Percentiles rank a stretch among this genome's conserved stretches.
Evolutionary conservation across 1,140 invertebrate species (phyloP).

Genomic region (Drosophila parvula): DNA sequence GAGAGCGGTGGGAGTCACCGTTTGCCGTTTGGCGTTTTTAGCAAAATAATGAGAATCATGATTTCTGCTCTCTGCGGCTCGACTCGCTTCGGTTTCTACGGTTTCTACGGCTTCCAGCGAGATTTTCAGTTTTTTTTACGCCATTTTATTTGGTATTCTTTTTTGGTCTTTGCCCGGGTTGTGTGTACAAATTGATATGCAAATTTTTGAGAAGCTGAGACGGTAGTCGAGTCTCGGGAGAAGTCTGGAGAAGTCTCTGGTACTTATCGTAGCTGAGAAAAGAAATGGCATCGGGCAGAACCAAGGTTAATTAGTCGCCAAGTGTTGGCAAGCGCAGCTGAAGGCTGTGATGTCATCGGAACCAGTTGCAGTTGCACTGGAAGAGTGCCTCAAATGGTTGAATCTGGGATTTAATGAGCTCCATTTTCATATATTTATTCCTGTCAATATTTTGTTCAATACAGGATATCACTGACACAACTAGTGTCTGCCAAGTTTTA

Average conservation of each 20-base stretch:
- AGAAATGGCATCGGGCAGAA: slow-evolving; percentile 36
- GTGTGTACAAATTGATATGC: slow-evolving; percentile 83
- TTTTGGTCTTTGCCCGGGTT: slow-evolving; percentile 15
- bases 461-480: not conserved
- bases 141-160: slow-evolving; percentile 59
- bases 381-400: not conserved
- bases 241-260: slow-evolving; percentile 1
- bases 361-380: not conserved
- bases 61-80: slow-evolving; percentile 64
- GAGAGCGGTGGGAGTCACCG: slow-evolving; percentile 31
- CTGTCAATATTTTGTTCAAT: slow-evolving; percentile 2
- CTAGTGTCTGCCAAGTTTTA: slow-evolving; percentile 1
- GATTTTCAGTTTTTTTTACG: slow-evolving; percentile 75
- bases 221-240: slow-evolving; percentile 8
- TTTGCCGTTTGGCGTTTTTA: slow-evolving; percentile 71
- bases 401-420: slow-evolving; percentile 20
- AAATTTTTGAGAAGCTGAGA: slow-evolving; percentile 70
- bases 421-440: not conserved
- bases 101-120: slow-evolving; percentile 38
- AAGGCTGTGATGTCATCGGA: slow-evolving; percentile 27
- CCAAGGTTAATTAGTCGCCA: slow-evolving; percentile 73
- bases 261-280: slow-evolving; percentile 39
- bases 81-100: slow-evolving; percentile 30
- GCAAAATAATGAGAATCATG: slow-evolving; percentile 83
- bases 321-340: slow-evolving; percentile 56